phyloP scores from a whole-genome alignment of 2,888 invertebrate genomes.

The Linnaemya tessellans region DNA sequence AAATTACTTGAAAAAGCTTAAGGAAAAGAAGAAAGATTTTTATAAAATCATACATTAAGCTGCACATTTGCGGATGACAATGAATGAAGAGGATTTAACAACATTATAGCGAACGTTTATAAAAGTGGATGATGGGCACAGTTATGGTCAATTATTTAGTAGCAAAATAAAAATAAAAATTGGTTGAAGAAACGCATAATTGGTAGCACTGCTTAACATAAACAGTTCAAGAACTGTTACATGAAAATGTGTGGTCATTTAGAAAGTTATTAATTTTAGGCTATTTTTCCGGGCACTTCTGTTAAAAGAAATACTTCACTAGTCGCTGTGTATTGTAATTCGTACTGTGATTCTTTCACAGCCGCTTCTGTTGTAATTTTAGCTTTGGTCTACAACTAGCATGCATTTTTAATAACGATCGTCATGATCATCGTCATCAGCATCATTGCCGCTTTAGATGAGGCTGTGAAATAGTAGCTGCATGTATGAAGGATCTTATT shows the following conservation, averaged over 20 bases:
- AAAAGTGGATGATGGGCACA: slow-evolving; percentile 19
- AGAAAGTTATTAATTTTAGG: too few relatives aligned
- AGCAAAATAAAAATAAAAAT: neutral
- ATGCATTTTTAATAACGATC: slow-evolving; percentile 61
- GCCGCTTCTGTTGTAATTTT: slow-evolving; percentile 46
- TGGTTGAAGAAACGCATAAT: neutral
- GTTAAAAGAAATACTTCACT: slow-evolving; percentile 2
- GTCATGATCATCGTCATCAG: slow-evolving; percentile 53
- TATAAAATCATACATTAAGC: slow-evolving; percentile 68
- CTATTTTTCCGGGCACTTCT: slow-evolving; percentile 14
- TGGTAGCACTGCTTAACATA: too few relatives aligned
- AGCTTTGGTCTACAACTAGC: slow-evolving; percentile 40
- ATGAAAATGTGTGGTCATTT: too few relatives aligned
- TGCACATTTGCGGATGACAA: slow-evolving; percentile 61
- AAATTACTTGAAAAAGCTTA: slow-evolving; percentile 9
- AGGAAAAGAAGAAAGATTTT: slow-evolving; percentile 33
- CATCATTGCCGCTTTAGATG: slow-evolving; percentile 30
- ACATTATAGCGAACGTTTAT: slow-evolving; percentile 52
- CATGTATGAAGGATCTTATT: slow-evolving; percentile 70
- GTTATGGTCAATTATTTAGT: neutral
- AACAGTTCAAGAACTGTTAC: too few relatives aligned
- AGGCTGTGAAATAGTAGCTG: slow-evolving; percentile 56
- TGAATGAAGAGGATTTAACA: slow-evolving; percentile 68
- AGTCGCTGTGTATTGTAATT: slow-evolving; percentile 19
- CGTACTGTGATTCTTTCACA: slow-evolving; percentile 16